A percentile compares a stretch with the other conserved stretches of the same genome.
phyloP scores from a whole-genome alignment of 2,113 vertebrate genomes.

The Gopherus flavomarginatus region DNA sequence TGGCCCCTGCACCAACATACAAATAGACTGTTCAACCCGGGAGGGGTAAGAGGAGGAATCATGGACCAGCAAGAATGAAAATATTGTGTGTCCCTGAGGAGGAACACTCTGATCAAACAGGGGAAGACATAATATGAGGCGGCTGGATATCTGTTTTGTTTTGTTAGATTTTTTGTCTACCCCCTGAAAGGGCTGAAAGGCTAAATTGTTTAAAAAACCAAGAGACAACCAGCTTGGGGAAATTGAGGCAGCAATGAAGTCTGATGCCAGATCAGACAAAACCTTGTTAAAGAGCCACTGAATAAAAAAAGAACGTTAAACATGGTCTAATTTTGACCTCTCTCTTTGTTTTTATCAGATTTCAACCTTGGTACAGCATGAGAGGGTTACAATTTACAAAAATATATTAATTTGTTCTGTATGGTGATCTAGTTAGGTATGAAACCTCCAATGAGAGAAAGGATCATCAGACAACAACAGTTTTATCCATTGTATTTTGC shows the following conservation, averaged over 20 bases:
- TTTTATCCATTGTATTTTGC: neutral
- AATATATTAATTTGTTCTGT: neutral
- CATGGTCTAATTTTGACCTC: neutral
- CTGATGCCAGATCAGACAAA: neutral
- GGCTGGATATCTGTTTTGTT: accelerated
- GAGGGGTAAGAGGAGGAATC: neutral
- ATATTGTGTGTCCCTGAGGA: neutral
- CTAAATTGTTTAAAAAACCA: accelerated
- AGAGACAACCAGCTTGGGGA: neutral
- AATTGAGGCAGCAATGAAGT: neutral
- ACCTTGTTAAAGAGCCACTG: neutral
- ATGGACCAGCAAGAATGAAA: neutral
- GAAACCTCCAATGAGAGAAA: too few relatives aligned
- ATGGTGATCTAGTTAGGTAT: neutral
- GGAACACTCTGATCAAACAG: accelerated
- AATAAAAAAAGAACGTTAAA: neutral
- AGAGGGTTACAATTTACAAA: too few relatives aligned
- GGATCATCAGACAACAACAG: too few relatives aligned
- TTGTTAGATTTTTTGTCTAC: neutral
- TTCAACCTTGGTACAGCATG: too few relatives aligned
- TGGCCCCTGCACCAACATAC: neutral
- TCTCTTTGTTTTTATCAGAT: too few relatives aligned
- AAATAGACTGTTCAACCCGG: neutral
- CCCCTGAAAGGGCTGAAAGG: neutral
- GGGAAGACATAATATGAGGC: neutral